Conservation (phyloP, 2,888 invertebrate species). For the Brachynemurus nebulosus region DNA sequence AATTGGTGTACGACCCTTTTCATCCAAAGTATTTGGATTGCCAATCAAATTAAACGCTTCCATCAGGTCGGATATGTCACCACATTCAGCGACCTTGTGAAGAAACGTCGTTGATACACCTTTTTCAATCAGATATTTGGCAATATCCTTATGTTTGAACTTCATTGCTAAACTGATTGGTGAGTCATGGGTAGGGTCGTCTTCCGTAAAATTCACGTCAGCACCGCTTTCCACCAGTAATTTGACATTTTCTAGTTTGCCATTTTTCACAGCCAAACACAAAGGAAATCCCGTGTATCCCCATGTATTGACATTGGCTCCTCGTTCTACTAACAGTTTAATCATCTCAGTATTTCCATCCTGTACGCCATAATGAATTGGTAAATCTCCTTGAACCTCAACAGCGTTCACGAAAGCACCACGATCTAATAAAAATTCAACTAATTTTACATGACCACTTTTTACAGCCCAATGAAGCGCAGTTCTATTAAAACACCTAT, state of each 20-base stretch:
- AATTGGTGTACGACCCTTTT: too few relatives aligned
- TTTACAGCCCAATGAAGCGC: too few relatives aligned
- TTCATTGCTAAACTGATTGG: neutral
- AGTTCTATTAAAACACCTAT: too few relatives aligned
- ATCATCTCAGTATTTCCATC: conserved; percentile 95
- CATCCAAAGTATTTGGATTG: too few relatives aligned
- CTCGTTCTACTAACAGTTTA: conserved; percentile 76
- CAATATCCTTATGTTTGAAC: neutral
- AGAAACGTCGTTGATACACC: neutral
- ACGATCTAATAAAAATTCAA: conserved; percentile 80
- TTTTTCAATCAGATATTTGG: neutral
- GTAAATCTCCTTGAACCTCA: conserved; percentile 97
- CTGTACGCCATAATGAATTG: conserved; percentile 95
- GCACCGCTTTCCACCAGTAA: neutral
- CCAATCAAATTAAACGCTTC: too few relatives aligned
- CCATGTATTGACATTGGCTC: conserved; percentile 78
- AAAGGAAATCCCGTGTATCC: neutral
- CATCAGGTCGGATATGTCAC: too few relatives aligned
- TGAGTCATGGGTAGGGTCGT: neutral
- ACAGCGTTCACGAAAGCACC: conserved; percentile 89
- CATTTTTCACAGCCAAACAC: neutral
- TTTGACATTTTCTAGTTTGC: neutral
- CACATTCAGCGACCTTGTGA: neutral
- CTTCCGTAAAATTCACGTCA: neutral
- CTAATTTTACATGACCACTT: too few relatives aligned